A percentile compares a stretch with the other conserved stretches of the same genome.
Evolutionary conservation across 2,888 invertebrate species (phyloP).

Genomic region (Volucella inflata): DNA sequence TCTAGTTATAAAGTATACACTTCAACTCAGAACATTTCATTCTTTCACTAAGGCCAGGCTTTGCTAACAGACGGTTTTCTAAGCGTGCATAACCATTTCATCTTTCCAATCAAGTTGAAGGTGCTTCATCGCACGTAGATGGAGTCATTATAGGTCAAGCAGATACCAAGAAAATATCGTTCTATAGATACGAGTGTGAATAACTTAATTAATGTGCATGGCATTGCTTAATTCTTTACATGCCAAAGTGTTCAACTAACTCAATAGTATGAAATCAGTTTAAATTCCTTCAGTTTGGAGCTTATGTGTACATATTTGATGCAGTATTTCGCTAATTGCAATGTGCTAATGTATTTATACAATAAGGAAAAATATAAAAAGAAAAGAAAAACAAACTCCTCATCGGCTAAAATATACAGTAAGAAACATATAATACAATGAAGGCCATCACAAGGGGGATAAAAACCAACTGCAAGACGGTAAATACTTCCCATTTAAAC

Average conservation of each 20-base stretch:
- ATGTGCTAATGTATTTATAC: slow-evolving; percentile 54
- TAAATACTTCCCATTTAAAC: slow-evolving; percentile 38
- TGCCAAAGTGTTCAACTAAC: slow-evolving; percentile 63
- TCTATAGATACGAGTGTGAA: slow-evolving; percentile 68
- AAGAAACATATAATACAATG: neutral
- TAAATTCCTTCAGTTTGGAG: slow-evolving; percentile 59
- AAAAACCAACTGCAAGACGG: slow-evolving; percentile 48
- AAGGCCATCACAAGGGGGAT: slow-evolving; percentile 23
- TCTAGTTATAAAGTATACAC: too few species aligned
- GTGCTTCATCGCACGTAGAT: neutral
- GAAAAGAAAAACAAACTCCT: slow-evolving; percentile 38
- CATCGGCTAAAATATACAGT: neutral
- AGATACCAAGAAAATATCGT: slow-evolving; percentile 4
- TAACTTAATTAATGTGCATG: slow-evolving; percentile 72
- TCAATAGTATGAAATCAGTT: slow-evolving; percentile 72
- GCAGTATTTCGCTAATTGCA: slow-evolving; percentile 60
- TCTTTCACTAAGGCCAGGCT: too few species aligned
- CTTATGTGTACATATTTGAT: slow-evolving; percentile 45
- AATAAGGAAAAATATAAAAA: slow-evolving; percentile 39
- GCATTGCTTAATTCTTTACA: slow-evolving; percentile 65
- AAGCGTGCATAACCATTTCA: slow-evolving; percentile 15
- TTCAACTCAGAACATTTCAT: too few species aligned
- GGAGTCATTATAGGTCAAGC: slow-evolving; percentile 33
- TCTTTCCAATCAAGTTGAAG: neutral
- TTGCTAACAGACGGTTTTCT: neutral